These are phyloP conservation scores for Fissipunctia ypsillon DNA, from an alignment of 2,888 invertebrate genomes.

Conservation along the genomic window DNA sequence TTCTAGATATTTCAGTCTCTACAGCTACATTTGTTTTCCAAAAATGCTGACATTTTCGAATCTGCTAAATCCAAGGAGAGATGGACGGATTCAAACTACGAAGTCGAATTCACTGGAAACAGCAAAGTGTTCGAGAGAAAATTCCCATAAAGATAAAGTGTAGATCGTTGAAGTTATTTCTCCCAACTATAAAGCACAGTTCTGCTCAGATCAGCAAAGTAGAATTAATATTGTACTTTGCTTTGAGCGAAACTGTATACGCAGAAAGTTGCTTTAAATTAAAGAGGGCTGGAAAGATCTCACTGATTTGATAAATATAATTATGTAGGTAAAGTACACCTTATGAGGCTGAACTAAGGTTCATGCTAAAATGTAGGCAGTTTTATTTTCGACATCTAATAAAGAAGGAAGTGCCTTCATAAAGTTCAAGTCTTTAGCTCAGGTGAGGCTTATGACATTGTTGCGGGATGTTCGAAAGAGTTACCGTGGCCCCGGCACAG, in stretches of 20 bases:
- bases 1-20: background rate
- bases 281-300: conserved; percentile 1
- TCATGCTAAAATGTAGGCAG: background rate
- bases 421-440: too few relatives aligned
- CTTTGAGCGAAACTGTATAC: conserved; percentile 1
- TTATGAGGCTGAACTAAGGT: too few relatives aligned
- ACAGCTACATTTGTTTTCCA: background rate
- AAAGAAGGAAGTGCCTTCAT: background rate
- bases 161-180: conserved; percentile 26
- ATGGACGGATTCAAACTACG: conserved; percentile 16
- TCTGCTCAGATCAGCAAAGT: too few relatives aligned
- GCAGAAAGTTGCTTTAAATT: background rate
- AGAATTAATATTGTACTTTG: conserved; percentile 16
- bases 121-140: conserved; percentile 22
- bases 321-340: background rate
- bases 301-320: background rate
- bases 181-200: background rate
- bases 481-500: too few relatives aligned
- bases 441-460: too few relatives aligned
- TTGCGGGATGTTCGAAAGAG: too few relatives aligned
- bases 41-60: conserved; percentile 23
- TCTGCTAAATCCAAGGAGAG: conserved; percentile 19
- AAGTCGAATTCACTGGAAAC: conserved; percentile 13
- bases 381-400: background rate
- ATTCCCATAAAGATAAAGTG: conserved; percentile 22